Percentiles rank a stretch among this genome's conserved stretches.
phyloP scores from a whole-genome alignment of 2,113 vertebrate species.

The Puma concolor region DNA sequence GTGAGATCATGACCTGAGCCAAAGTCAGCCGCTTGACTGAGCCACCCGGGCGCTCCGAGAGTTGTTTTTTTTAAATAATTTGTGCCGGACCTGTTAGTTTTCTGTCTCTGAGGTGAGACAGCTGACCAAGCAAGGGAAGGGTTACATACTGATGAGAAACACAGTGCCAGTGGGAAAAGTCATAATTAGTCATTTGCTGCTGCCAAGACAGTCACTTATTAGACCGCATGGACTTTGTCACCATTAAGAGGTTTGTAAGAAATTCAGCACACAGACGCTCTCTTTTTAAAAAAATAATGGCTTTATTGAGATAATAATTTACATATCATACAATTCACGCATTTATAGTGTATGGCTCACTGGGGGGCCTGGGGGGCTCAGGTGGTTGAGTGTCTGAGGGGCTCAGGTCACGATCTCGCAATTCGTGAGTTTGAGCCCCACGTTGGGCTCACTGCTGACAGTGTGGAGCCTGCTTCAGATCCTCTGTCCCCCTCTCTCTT shows the following conservation, averaged over 20 bases:
- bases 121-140: neutral
- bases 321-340: neutral
- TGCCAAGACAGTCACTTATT: neutral
- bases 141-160: neutral
- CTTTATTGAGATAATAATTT: conserved; percentile 5
- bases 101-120: conserved; percentile 7
- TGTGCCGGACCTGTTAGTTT: neutral
- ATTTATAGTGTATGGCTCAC: neutral
- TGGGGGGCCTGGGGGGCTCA: too few relatives aligned
- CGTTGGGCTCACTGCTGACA: too few relatives aligned
- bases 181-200: neutral
- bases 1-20: too few relatives aligned
- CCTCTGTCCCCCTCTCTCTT: too few relatives aligned
- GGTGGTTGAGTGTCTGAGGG: too few relatives aligned
- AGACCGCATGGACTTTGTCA: neutral
- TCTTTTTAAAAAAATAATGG: neutral
- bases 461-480: too few relatives aligned
- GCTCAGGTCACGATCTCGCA: too few relatives aligned
- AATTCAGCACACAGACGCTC: neutral
- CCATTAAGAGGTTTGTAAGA: neutral
- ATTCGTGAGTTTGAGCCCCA: too few relatives aligned
- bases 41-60: too few relatives aligned
- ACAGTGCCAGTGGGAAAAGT: neutral
- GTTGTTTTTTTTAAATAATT: neutral
- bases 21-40: too few relatives aligned